Base-by-base conservation (phyloP, 2,797 vertebrate species). In the Crocodylus rhombifer region DNA sequence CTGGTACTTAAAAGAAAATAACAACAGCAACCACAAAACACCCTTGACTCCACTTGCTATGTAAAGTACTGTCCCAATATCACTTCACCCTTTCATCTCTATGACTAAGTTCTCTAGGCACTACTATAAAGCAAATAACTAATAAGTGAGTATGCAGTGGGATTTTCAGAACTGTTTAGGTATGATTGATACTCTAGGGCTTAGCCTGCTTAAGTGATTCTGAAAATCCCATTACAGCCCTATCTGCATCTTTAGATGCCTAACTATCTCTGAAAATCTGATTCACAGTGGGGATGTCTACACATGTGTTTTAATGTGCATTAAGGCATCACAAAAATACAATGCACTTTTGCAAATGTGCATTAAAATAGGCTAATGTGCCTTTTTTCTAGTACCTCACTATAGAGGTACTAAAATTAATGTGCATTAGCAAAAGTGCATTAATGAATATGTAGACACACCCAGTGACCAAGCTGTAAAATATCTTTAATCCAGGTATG, bases 11-110 rank as follows among this genome's bases (percentile, higher is more conserved):
- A 28, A 80, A 86, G 42, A 51, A 51, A 51, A 51, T 51, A 51
- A 51, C 42, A 51, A 51, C 42, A 82, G 57, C 11, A 69, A 87
- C 62, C 12, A 78, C 5, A 6, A 5, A 81, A 42, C 6, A 26
- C 3, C 42, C 1, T 56, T 0, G 0, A 14, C 67, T 92, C 83
- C 15, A 79, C 1, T 30, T 0, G 0, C 1, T 5, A 71, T 74
- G 69, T 51, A 74, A 64, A 51, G 10, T 23, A 57, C 23, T 0
- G 0, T 21, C n/a, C 65, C 1, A 33, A 14, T 13, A 74, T 3
- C 6, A 18, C 7, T 80, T 77, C 58, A 83, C 62, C 1, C 1
- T 60, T 92, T 81, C 21, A n/a, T 9, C 65, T 30, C 16, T 74
- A 64, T 10, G 42, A 51, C 42, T 51, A 51, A 51, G 42, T 51